These are phyloP conservation scores for Steatornis caripensis DNA, from an alignment of 2,113 vertebrate species.

Conservation along the genomic window DNA sequence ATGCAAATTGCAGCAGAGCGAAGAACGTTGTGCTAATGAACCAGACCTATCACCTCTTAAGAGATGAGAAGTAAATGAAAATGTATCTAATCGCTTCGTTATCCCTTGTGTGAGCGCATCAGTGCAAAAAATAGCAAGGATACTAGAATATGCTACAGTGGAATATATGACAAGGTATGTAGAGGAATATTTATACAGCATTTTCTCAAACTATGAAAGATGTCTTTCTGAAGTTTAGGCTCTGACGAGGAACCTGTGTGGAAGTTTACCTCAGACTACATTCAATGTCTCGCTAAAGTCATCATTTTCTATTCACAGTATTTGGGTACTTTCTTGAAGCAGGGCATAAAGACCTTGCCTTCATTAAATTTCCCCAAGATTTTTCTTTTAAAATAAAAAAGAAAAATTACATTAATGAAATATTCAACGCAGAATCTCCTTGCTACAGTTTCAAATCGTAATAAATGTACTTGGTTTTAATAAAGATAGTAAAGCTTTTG, in stretches of 20 bases:
- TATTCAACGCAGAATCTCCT: neutral
- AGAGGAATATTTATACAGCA: neutral
- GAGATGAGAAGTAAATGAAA: conserved; percentile 13
- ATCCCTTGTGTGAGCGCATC: neutral
- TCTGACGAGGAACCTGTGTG: neutral
- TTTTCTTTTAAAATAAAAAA: conserved; percentile 5
- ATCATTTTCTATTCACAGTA: neutral
- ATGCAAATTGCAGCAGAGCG: conserved; percentile 1
- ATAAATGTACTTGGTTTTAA: neutral
- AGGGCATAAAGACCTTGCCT: neutral
- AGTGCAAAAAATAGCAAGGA: neutral
- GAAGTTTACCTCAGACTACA: neutral
- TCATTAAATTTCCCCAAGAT: neutral
- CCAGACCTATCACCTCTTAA: conserved; percentile 10
- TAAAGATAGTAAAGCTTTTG: conserved; percentile 21
- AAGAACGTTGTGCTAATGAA: neutral
- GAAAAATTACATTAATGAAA: neutral
- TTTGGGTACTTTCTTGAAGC: neutral
- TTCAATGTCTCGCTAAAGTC: neutral
- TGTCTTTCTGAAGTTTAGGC: neutral
- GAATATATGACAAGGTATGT: neutral
- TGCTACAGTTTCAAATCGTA: neutral
- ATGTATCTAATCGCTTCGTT: neutral
- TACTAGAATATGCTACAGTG: neutral
- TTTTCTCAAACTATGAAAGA: neutral